A percentile compares a stretch with the other conserved stretches of the same genome.
Evolutionary conservation across 2,888 invertebrate genomes (phyloP).

Genomic region (Dicycla oo): DNA sequence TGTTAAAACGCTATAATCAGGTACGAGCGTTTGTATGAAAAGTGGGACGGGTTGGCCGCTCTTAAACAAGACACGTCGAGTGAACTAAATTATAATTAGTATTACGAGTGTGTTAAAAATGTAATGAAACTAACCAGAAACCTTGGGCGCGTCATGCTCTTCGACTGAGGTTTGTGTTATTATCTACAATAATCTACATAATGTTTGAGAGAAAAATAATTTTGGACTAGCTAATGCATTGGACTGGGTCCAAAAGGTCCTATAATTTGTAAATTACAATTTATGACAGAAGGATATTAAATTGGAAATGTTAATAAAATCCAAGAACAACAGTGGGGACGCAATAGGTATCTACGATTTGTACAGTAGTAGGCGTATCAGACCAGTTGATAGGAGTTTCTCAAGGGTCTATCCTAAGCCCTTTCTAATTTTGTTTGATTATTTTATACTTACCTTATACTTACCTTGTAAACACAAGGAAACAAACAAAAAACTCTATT

Average conservation of each 20-base stretch:
- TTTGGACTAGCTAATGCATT: slow-evolving; percentile 15
- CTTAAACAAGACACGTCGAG: neutral
- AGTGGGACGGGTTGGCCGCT: too few species aligned
- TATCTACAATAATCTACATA: neutral
- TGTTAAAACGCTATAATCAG: too few species aligned
- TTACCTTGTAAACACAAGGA: neutral
- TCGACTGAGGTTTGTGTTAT: neutral
- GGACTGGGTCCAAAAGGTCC: neutral
- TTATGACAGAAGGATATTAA: neutral
- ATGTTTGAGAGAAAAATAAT: neutral
- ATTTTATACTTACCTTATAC: neutral
- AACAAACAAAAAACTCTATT: neutral
- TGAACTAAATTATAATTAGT: slow-evolving; percentile 20
- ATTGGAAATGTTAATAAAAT: neutral
- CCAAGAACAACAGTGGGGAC: neutral
- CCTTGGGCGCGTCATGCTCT: slow-evolving; percentile 13
- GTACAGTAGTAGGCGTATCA: neutral
- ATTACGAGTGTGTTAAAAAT: slow-evolving; percentile 10
- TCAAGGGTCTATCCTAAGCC: slow-evolving; percentile 12
- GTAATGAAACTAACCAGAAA: slow-evolving; percentile 4
- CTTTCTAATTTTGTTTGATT: neutral
- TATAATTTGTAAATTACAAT: neutral
- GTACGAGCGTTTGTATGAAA: too few species aligned
- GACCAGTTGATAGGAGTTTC: neutral
- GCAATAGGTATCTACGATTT: neutral